These are phyloP conservation scores for Hedya salicella DNA, from an alignment of 2,888 invertebrate genomes.

Conservation along the genomic window DNA sequence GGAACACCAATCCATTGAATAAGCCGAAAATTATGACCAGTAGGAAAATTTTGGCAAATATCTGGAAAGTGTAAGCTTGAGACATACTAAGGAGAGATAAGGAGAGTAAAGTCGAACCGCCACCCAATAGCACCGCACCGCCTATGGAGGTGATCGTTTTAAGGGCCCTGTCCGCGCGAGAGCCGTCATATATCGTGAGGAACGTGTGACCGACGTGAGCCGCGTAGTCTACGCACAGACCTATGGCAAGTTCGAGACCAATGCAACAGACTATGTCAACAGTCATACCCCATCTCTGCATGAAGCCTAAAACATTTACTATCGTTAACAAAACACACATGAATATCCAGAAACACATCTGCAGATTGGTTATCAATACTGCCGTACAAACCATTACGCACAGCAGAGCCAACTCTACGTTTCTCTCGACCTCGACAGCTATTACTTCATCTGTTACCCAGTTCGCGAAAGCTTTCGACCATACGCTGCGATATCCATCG, in stretches of 20 bases:
- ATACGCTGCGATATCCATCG: slow-evolving; percentile 87
- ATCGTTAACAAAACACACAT: slow-evolving; percentile 90
- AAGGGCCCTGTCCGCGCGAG: slow-evolving; percentile 84
- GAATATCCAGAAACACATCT: slow-evolving; percentile 92
- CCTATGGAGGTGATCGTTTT: slow-evolving; percentile 90
- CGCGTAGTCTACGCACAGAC: slow-evolving; percentile 93
- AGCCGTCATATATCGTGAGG: slow-evolving; percentile 85
- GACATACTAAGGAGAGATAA: slow-evolving; percentile 89
- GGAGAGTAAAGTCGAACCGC: slow-evolving; percentile 90
- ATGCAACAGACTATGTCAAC: slow-evolving; percentile 93
- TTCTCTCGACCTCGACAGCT: slow-evolving; percentile 89
- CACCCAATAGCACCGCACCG: slow-evolving; percentile 91
- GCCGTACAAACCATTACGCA: slow-evolving; percentile 93
- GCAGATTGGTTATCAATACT: slow-evolving; percentile 89
- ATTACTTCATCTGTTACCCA: slow-evolving; percentile 93
- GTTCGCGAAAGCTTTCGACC: slow-evolving; percentile 89
- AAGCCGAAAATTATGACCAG: slow-evolving; percentile 91
- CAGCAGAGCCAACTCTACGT: slow-evolving; percentile 89
- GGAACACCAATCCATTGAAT: slow-evolving; percentile 90
- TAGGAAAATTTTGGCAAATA: slow-evolving; percentile 91
- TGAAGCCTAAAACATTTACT: slow-evolving; percentile 90
- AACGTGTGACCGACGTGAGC: slow-evolving; percentile 93
- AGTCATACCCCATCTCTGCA: slow-evolving; percentile 92
- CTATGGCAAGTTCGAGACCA: slow-evolving; percentile 91
- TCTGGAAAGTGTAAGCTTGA: slow-evolving; percentile 90